phyloP scores from a whole-genome alignment of 2,113 vertebrate genomes.

The Hemiscyllium ocellatum region DNA sequence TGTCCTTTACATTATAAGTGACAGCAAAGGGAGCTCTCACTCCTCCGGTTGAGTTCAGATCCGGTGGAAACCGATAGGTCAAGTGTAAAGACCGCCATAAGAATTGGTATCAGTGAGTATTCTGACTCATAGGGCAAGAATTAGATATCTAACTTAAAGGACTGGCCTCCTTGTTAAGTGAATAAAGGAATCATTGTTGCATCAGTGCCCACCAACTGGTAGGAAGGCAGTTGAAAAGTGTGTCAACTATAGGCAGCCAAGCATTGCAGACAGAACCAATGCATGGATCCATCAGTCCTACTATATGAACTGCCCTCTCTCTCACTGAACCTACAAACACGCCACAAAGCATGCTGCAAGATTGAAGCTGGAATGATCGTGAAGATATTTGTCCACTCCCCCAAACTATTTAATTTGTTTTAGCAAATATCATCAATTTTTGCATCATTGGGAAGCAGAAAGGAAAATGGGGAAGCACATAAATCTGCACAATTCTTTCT shows the following conservation, averaged over 20 bases:
- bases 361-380: background rate
- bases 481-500: background rate
- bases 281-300: background rate
- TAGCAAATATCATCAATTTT: background rate
- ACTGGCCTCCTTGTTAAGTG: background rate
- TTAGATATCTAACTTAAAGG: background rate
- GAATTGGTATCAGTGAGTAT: background rate
- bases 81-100: background rate
- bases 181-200: background rate
- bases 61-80: too few species aligned
- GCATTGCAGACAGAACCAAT: background rate
- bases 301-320: background rate
- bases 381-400: background rate
- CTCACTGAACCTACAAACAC: background rate
- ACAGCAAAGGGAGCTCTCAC: background rate
- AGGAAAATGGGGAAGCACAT: background rate
- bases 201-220: background rate
- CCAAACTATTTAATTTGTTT: background rate
- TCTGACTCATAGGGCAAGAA: background rate
- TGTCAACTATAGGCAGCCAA: background rate
- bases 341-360: background rate
- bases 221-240: background rate
- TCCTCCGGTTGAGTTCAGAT: background rate
- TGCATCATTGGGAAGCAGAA: background rate
- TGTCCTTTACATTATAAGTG: too few species aligned